Percentiles rank a stretch among this genome's conserved stretches.
These are phyloP conservation scores for Halisarca cf. caerulea DNA, from an alignment of 37 sponge, comb jelly and placozoan species.

Conservation along the genomic window DNA sequence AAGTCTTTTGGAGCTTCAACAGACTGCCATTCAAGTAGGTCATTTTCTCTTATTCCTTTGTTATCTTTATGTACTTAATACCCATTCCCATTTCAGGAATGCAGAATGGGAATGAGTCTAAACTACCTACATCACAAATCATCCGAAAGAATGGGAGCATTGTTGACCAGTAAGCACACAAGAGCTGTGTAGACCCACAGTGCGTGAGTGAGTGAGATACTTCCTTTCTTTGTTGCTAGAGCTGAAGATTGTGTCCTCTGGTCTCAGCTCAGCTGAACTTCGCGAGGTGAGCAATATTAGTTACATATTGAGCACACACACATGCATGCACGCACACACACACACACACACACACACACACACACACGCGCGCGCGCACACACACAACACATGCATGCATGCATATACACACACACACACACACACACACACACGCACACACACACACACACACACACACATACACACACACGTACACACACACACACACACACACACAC, in stretches of 20 bases:
- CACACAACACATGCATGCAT: no score
- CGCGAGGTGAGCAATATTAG: no score
- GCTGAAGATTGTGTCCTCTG: neutral
- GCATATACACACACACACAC: no score
- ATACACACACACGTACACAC: no score
- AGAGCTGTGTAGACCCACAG: no score
- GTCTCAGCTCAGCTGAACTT: neutral
- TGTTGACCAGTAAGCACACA: slow-evolving; percentile 52
- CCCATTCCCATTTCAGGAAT: slow-evolving; percentile 42
- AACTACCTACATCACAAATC: slow-evolving; percentile 56
- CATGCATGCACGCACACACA: no score
- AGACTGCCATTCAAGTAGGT: neutral
- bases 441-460: no score
- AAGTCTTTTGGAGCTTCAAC: slow-evolving; percentile 33
- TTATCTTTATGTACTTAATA: neutral
- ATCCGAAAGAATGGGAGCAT: slow-evolving; percentile 21
- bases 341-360: no score
- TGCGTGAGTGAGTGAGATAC: neutral
- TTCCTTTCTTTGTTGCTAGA: neutral
- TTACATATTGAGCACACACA: no score
- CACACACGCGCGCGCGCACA: no score
- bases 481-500: no score
- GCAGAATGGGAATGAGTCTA: slow-evolving; percentile 66
- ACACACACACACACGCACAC: no score
- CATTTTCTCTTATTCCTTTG: neutral